Percentiles rank a stretch among this genome's conserved stretches.
Evolutionary conservation across 2,797 vertebrate genomes (phyloP).

Genomic region (Scyliorhinus canicula): DNA sequence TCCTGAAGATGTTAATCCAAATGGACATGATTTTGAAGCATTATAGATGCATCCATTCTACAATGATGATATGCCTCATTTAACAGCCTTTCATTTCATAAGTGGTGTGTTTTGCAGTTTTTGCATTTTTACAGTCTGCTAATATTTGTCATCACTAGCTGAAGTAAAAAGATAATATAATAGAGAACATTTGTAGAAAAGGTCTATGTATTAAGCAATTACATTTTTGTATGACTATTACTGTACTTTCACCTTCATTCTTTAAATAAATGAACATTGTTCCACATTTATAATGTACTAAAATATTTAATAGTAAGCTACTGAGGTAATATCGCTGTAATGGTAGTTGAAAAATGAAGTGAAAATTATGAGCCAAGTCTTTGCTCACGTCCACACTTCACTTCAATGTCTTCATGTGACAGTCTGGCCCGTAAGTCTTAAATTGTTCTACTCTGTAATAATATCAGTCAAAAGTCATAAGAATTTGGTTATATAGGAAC

Average conservation of each 20-base stretch:
- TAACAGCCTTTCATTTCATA: slow-evolving; percentile 59
- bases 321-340: not conserved
- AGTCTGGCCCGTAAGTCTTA: not conserved
- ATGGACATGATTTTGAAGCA: slow-evolving; percentile 79
- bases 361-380: not conserved
- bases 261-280: not conserved
- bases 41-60: slow-evolving; percentile 62
- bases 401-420: not conserved
- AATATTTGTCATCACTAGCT: not conserved
- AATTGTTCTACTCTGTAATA: not conserved
- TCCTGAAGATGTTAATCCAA: slow-evolving; percentile 80
- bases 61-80: slow-evolving; percentile 46
- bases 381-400: not conserved
- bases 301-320: not conserved
- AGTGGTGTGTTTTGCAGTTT: slow-evolving; percentile 57
- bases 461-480: not conserved
- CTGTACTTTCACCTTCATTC: not conserved
- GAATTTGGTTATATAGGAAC: not conserved
- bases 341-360: not conserved
- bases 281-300: not conserved
- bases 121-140: slow-evolving; percentile 45
- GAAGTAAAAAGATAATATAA: not conserved
- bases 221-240: not conserved
- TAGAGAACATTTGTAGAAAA: slow-evolving; percentile 48
- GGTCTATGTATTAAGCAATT: slow-evolving; percentile 53